These are phyloP conservation scores for Scolopax mira DNA, from an alignment of 2,113 vertebrate genomes.

Conservation along the genomic window DNA sequence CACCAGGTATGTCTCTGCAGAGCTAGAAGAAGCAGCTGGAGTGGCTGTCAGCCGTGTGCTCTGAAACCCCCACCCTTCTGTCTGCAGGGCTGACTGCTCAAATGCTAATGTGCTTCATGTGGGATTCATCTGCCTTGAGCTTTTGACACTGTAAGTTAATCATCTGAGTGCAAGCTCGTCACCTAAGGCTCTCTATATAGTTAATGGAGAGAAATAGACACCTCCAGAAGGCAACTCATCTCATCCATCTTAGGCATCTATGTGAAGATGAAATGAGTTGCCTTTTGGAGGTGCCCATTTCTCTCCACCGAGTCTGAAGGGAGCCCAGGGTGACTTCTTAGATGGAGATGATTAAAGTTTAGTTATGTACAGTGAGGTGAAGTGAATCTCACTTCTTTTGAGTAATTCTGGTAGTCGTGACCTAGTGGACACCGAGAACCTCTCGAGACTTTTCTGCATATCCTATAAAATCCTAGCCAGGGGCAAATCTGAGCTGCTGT, in stretches of 20 bases:
- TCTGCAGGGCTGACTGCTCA: conserved; percentile 6
- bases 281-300: conserved; percentile 20
- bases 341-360: neutral
- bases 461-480: conserved; percentile 18
- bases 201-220: conserved; percentile 45
- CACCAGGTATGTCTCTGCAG: neutral
- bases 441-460: neutral
- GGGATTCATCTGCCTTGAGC: conserved; percentile 49
- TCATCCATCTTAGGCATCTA: conserved; percentile 14
- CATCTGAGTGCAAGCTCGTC: conserved; percentile 29
- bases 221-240: conserved; percentile 28
- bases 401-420: conserved; percentile 10
- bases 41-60: neutral
- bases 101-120: neutral
- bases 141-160: conserved; percentile 47
- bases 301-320: neutral
- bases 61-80: neutral
- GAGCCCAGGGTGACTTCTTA: neutral
- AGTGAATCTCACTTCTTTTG: conserved; percentile 7
- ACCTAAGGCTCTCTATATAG: conserved; percentile 22
- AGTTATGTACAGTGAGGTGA: neutral
- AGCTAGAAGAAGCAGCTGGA: neutral
- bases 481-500: neutral
- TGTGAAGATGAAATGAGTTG: neutral
- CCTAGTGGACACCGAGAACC: conserved; percentile 1